Base-by-base conservation (phyloP, 2,888 invertebrate genomes). In the Pristionchus mayeri region DNA sequence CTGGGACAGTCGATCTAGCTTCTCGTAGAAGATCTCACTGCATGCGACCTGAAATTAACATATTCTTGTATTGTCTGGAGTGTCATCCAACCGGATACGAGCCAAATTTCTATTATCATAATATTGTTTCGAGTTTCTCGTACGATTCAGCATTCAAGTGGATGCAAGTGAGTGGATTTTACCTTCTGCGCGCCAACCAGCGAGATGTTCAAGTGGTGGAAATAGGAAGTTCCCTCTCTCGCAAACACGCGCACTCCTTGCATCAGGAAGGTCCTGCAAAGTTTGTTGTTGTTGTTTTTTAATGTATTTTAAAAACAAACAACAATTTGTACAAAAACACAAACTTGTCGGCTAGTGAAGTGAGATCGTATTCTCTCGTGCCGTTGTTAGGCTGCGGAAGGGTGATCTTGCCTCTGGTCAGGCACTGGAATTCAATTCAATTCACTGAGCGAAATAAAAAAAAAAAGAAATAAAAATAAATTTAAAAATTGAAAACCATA, bases 221-320 rank as follows among this genome's bases (percentile, higher is more conserved):
- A 91, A 85, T 92, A 92, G 16, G 90, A 88, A 57, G 89, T 88
- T 16, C 93, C 92, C 84, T 92, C 92, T n/a, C 92, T 88, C 0
- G 92, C 89, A 85, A 91, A 92, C 4, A 92, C 92, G 18, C 88
- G 88, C 50, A 92, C 90, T 54, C 94, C 94, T 75, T 92, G 91
- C 57, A 94, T 93, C 54, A 91, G 90, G 85, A 93, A 93, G 54
- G 93, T 92, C 85, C 94, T 94, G 89, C 44, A 89, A 63, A 57
- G 2, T 6, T 57, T 9, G 24, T 63, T 34, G 13, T 18, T 34
- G 37, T 4, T 21, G 57, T 6, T 57, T n/a, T 52, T 52, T 52
- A 16, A 21, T 50, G 13, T 2, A 50, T 50, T 2, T 18, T 50
- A 2, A 7, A 57, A 11, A 6, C 54, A 27, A 57, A 11, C 21